These are phyloP conservation scores for Rhagologus leucostigma DNA, from an alignment of 2,113 vertebrate genomes.

Conservation along the genomic window DNA sequence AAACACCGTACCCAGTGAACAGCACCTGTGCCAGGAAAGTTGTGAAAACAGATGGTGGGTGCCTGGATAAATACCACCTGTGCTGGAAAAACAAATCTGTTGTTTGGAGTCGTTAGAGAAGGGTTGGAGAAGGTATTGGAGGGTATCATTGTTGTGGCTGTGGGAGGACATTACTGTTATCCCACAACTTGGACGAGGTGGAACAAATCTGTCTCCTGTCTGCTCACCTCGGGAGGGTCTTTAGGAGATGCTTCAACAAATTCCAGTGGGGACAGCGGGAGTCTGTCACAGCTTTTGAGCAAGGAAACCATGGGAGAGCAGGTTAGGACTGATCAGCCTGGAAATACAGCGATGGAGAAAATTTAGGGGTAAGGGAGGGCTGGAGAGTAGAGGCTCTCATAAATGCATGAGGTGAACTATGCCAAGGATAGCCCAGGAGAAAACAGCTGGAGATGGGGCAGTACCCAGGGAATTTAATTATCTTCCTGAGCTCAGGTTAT, in stretches of 20 bases:
- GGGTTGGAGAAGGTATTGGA: background rate
- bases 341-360: background rate
- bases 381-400: background rate
- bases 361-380: background rate
- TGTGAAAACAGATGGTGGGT: background rate
- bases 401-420: fast-evolving
- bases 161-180: background rate
- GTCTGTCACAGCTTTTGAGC: background rate
- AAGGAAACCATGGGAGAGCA: background rate
- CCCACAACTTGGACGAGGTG: background rate
- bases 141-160: fast-evolving
- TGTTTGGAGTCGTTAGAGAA: background rate
- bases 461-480: background rate
- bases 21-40: background rate
- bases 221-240: background rate
- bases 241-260: background rate
- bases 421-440: background rate
- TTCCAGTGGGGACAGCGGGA: fast-evolving
- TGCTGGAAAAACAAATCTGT: background rate
- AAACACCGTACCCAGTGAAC: background rate
- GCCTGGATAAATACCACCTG: background rate
- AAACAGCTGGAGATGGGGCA: background rate
- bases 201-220: background rate
- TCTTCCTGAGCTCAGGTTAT: background rate
- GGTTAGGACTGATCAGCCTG: background rate